Evolutionary conservation across 2,888 invertebrate species (phyloP).

Genomic region (Ditylenchus weischeri): DNA sequence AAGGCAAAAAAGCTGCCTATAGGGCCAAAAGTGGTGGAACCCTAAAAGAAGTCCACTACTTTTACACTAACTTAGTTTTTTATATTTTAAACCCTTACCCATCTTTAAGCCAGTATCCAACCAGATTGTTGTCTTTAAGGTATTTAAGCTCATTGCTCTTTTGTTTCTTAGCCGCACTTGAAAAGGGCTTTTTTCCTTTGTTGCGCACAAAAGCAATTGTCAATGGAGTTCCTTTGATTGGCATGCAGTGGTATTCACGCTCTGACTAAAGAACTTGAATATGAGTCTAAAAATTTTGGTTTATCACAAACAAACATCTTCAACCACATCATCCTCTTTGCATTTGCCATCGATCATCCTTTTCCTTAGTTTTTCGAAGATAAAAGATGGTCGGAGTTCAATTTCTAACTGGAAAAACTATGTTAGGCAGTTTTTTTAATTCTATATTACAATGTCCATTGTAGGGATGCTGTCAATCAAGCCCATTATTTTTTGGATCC

Average conservation of each 20-base stretch:
- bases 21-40: too few relatives aligned
- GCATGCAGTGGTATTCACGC: conserved; percentile 1
- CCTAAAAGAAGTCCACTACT: too few relatives aligned
- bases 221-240: conserved; percentile 1
- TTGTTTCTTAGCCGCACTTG: too few relatives aligned
- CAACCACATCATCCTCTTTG: background rate
- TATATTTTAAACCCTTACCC: background rate
- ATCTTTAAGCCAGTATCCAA: conserved; percentile 8
- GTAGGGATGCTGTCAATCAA: conserved; percentile 52
- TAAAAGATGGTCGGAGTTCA: background rate
- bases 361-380: background rate
- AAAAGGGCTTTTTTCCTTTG: background rate
- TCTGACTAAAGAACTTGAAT: background rate
- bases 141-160: too few relatives aligned
- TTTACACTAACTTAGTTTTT: too few relatives aligned
- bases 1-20: too few relatives aligned
- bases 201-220: background rate
- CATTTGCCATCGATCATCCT: conserved; percentile 10
- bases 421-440: background rate
- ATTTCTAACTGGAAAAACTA: conserved; percentile 7
- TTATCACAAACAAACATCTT: background rate
- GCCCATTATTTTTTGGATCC: conserved; percentile 50
- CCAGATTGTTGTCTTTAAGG: too few relatives aligned
- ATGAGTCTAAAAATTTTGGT: background rate
- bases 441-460: conserved; percentile 41